Evolutionary conservation across 2,888 invertebrate genomes (phyloP).

Genomic region (Phalera bucephala): DNA sequence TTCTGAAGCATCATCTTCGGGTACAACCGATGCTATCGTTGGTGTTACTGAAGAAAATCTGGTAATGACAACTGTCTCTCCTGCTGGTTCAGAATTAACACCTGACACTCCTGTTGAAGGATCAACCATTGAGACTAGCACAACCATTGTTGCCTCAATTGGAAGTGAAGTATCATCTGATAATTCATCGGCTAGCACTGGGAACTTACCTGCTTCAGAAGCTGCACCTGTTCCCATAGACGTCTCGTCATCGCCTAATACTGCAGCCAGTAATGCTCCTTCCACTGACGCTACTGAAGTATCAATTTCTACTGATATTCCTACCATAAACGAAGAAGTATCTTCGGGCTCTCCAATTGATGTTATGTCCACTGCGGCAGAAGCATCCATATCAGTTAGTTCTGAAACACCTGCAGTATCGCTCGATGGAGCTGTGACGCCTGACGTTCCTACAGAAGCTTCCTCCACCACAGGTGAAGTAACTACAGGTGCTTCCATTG

Average conservation of each 20-base stretch:
- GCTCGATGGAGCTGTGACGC: background rate
- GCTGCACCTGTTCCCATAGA: conserved; percentile 1
- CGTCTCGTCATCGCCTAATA: background rate
- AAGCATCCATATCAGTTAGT: background rate
- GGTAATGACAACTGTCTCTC: too few species aligned
- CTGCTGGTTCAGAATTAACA: too few species aligned
- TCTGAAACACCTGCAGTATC: background rate
- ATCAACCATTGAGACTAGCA: background rate
- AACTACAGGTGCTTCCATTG: background rate
- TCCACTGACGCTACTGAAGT: background rate
- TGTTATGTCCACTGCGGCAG: conserved; percentile 2
- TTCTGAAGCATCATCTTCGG: too few species aligned
- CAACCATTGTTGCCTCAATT: conserved; percentile 1
- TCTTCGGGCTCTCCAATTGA: conserved; percentile 3
- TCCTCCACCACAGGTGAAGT: background rate
- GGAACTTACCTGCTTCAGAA: conserved; percentile 1
- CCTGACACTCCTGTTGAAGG: too few species aligned
- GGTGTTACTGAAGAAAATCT: conserved; percentile 2
- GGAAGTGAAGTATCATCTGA: background rate
- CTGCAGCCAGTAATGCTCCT: background rate
- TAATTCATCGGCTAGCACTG: conserved; percentile 18
- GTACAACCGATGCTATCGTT: background rate
- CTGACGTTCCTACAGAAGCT: background rate
- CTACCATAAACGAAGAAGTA: conserved; percentile 1
- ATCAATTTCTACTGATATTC: conserved; percentile 4